Percentiles rank a stretch among this genome's conserved stretches.
phyloP scores from a whole-genome alignment of 2,797 vertebrate genomes.

The Hoplostethus atlanticus region DNA sequence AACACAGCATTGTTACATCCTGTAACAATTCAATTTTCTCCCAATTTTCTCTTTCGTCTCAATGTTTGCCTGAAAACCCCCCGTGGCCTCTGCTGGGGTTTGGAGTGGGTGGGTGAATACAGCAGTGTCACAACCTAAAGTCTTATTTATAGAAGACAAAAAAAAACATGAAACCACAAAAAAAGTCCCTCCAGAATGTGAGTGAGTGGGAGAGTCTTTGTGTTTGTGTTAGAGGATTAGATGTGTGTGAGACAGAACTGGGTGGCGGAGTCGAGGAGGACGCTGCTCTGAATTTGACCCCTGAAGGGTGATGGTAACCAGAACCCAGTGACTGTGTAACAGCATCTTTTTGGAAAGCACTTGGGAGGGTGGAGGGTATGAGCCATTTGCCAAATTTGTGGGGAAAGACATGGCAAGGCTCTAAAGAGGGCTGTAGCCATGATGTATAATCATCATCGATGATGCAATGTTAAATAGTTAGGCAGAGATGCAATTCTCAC shows the following conservation, averaged over 20 bases:
- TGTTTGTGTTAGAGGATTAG: neutral
- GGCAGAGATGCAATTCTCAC: slow-evolving; percentile 37
- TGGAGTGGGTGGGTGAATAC: neutral
- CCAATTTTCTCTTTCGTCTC: neutral
- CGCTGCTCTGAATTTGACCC: slow-evolving; percentile 8
- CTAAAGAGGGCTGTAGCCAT: slow-evolving; percentile 31
- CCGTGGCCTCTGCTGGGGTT: neutral
- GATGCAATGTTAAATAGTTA: slow-evolving; percentile 51
- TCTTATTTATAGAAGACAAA: slow-evolving; percentile 17
- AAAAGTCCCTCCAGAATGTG: neutral
- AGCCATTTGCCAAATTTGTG: slow-evolving; percentile 28
- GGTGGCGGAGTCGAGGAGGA: neutral
- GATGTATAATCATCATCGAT: slow-evolving; percentile 43
- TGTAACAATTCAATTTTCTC: neutral
- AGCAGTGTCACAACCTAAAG: neutral
- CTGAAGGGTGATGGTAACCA: slow-evolving; percentile 41
- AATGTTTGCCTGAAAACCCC: neutral
- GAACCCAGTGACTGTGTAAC: slow-evolving; percentile 23
- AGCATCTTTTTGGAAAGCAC: slow-evolving; percentile 12
- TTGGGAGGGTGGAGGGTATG: slow-evolving; percentile 25
- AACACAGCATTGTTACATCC: neutral
- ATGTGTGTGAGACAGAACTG: slow-evolving; percentile 5
- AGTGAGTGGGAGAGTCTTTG: neutral
- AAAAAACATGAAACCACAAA: slow-evolving; percentile 9
- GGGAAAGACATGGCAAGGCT: slow-evolving; percentile 36